phyloP scores from a whole-genome alignment of 2,888 invertebrate species.

The Polydrusus pterygomalis region DNA sequence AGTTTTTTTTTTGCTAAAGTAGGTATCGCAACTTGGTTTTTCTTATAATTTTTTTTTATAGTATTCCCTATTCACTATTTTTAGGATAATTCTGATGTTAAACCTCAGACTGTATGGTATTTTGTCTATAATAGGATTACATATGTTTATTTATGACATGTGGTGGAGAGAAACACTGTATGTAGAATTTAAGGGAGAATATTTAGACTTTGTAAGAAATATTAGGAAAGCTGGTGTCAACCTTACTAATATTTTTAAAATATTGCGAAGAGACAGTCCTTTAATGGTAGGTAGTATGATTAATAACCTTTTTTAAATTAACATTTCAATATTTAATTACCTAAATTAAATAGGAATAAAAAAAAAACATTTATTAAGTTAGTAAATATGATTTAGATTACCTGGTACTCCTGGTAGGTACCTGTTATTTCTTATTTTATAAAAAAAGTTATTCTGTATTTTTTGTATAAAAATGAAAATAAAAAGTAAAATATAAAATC shows the following conservation, averaged over 20 bases:
- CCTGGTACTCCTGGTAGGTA: too few species aligned
- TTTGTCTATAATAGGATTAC: conserved; percentile 67
- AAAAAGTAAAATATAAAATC: too few species aligned
- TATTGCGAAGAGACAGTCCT: conserved; percentile 68
- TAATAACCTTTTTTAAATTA: neutral
- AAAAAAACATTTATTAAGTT: too few species aligned
- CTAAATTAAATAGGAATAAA: too few species aligned
- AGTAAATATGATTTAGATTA: too few species aligned
- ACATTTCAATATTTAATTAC: neutral
- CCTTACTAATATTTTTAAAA: conserved; percentile 61
- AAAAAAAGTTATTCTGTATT: too few species aligned
- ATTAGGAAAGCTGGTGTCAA: conserved; percentile 57
- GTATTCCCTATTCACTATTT: conserved; percentile 17
- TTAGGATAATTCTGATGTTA: conserved; percentile 68
- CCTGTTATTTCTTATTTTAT: too few species aligned
- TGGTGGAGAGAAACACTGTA: conserved; percentile 59
- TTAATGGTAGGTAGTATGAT: conserved; percentile 64
- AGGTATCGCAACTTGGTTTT: too few species aligned
- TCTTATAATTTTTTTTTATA: too few species aligned
- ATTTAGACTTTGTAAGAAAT: conserved; percentile 60
- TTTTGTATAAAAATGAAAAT: too few species aligned
- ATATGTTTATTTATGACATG: conserved; percentile 66
- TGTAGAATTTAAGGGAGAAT: conserved; percentile 57
- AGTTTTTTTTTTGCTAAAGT: too few species aligned
- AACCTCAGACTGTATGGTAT: conserved; percentile 71